Base-by-base conservation (phyloP, 2,888 invertebrate genomes). In the Pomacea canaliculata region DNA sequence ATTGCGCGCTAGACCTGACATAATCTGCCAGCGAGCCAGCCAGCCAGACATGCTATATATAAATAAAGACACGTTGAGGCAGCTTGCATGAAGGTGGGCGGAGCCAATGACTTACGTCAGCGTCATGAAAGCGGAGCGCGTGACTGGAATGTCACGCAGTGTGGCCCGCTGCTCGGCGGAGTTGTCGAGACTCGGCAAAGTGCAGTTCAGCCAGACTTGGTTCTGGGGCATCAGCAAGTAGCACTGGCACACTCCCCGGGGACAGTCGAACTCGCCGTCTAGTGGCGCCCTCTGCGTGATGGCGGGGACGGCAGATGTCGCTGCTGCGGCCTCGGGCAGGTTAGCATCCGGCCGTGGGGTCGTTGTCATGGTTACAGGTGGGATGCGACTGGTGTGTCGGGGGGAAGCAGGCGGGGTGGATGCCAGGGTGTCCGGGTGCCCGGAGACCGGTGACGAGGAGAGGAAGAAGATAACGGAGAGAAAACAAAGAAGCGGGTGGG, bases 121-220 rank as follows among this genome's bases (percentile, higher is more conserved):
- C 37, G 66, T 75, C 66, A 77, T 56, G 59, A 72, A 23, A 1
- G 72, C 72, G 19, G 71, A 73, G 19, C 71, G 37, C 9, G 46
- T 71, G 60, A 59, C 23, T 1, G 75, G 72, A 56, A 72, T 71
- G 48, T 27, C 16, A 8, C 56, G n/a, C n/a, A 75, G 49, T 10
- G 46, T 48, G 23, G 71, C 59, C 71, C 66, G 56, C 7, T 72
- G 46, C 27, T 71, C 59, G 48, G 51, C 5, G 12, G 69, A 62
- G 2, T 68, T 66, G 7, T 70, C 72, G 37, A 79, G 69, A 7
- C 60, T 48, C 1, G 60, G 63, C 18, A 77, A 74, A 8, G 79
- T 75, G 49, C 79, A 79, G 73, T 77, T 77, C 66, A 79, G 75
- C 72, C 68, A 75, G 23, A 72, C 46, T n/a, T 23, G 46, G 13